phyloP scores from a whole-genome alignment of 2,797 vertebrate genomes.

The Thunnus albacares region DNA sequence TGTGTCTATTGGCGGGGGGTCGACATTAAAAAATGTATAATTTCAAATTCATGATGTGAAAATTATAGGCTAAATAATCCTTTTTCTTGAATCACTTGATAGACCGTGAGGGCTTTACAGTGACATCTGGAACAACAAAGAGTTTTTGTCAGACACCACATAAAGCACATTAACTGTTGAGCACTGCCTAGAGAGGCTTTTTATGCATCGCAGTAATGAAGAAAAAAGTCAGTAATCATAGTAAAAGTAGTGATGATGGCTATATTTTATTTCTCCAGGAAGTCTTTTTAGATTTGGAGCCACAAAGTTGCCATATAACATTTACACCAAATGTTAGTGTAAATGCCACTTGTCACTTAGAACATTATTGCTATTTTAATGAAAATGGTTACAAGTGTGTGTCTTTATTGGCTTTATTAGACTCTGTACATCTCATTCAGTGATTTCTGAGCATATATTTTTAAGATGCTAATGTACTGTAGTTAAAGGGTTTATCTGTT shows the following conservation, averaged over 20 bases:
- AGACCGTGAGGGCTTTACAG: neutral
- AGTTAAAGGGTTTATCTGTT: conserved; percentile 24
- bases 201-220: conserved; percentile 25
- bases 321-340: conserved; percentile 22
- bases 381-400: neutral
- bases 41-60: conserved; percentile 40
- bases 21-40: conserved; percentile 15
- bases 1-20: neutral
- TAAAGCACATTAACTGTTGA: neutral
- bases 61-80: conserved; percentile 43
- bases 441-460: neutral
- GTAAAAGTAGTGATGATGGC: conserved; percentile 28
- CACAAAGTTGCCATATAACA: conserved; percentile 11
- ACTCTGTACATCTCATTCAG: neutral
- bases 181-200: neutral
- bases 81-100: conserved; percentile 12
- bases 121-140: conserved; percentile 33
- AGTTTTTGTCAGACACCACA: conserved; percentile 25
- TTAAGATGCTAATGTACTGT: neutral
- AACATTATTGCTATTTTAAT: conserved; percentile 21
- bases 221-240: conserved; percentile 23
- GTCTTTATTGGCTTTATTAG: neutral
- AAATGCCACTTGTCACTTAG: conserved; percentile 29
- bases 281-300: conserved; percentile 12
- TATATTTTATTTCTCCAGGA: conserved; percentile 27